Base-by-base conservation (phyloP, 2,113 vertebrate species). In the Melanotaenia duboulayi region DNA sequence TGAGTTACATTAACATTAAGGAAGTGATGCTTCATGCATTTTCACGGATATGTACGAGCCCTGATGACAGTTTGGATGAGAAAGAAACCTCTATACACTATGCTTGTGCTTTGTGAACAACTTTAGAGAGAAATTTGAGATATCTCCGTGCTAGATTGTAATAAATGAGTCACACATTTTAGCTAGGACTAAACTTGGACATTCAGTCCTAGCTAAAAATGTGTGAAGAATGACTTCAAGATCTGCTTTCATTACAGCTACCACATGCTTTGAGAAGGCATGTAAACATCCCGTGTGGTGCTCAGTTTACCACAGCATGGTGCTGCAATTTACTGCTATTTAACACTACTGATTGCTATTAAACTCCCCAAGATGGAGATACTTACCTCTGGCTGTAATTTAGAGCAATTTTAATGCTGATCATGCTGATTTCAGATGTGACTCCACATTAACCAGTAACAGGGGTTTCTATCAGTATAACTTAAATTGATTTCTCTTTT, bases 281-380 rank as follows among this genome's bases (percentile, higher is more conserved):
- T 39, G 51, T 62, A 57, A 75, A 58, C 70, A 62, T 40, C 25
- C 35, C 2, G 6, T 24, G 42, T 64, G 58, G 71, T 14, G 49
- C 70, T 65, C 65, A 19, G 25, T 69, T 76, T 56, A 64, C 52
- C 35, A 12, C 64, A 50, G 24, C 6, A 23, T 19, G 49, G 49
- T 19, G 57, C 59, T 66, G 32, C 56, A n/a, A 20, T 66, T 82
- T 28, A 60, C 50, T 20, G 25, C 61, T 55, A 40, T 82, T 65
- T 58, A 76, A 63, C 44, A 32, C 58, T 25, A 25, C 50, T 14
- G 71, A 81, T 56, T 72, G 76, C 68, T 51, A 52, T 54, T 61
- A 57, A 87, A 83, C 12, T 48, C 78, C 65, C 60, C 32, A 55
- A 70, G 46, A 80, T 13, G 65, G 58, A 82, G 73, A 71, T 71